Conservation (phyloP, 2,113 vertebrate genomes). For the Heterotilapia buettikoferi region DNA sequence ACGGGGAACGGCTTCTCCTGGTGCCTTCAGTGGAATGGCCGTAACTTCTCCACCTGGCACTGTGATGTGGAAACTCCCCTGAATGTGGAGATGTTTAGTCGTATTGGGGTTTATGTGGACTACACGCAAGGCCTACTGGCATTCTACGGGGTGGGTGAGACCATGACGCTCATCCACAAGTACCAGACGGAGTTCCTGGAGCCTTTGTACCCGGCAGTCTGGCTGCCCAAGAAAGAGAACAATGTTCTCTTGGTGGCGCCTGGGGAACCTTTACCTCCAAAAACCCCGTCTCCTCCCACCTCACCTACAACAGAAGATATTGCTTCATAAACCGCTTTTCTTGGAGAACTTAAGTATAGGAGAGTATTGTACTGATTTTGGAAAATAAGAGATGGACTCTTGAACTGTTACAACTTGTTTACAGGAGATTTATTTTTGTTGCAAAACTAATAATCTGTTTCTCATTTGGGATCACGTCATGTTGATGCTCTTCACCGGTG, state of each 20-base stretch:
- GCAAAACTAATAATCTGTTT: background rate
- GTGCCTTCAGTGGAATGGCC: constrained; percentile 77
- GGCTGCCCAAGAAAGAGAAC: constrained; percentile 82
- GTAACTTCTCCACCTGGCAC: constrained; percentile 81
- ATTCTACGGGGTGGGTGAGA: constrained; percentile 67
- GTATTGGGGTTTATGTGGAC: constrained; percentile 74
- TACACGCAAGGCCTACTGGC: constrained; percentile 60
- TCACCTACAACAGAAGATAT: constrained; percentile 15
- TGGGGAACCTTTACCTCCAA: constrained; percentile 39
- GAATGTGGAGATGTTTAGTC: constrained; percentile 53
- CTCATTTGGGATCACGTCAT: background rate
- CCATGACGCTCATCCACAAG: constrained; percentile 70
- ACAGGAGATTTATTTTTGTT: background rate
- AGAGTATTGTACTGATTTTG: background rate
- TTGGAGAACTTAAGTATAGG: background rate
- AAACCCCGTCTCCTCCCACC: constrained; percentile 51
- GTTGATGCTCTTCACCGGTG: background rate
- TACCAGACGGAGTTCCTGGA: constrained; percentile 74
- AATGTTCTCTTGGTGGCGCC: constrained; percentile 59
- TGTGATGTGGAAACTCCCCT: constrained; percentile 70
- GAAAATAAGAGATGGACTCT: background rate
- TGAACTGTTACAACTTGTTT: background rate
- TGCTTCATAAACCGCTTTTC: background rate
- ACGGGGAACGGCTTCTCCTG: constrained; percentile 77
- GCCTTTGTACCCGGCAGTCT: constrained; percentile 74